Evolutionary conservation across 2,888 invertebrate species (phyloP).

Genomic region (Drosophila hamatofila): DNA sequence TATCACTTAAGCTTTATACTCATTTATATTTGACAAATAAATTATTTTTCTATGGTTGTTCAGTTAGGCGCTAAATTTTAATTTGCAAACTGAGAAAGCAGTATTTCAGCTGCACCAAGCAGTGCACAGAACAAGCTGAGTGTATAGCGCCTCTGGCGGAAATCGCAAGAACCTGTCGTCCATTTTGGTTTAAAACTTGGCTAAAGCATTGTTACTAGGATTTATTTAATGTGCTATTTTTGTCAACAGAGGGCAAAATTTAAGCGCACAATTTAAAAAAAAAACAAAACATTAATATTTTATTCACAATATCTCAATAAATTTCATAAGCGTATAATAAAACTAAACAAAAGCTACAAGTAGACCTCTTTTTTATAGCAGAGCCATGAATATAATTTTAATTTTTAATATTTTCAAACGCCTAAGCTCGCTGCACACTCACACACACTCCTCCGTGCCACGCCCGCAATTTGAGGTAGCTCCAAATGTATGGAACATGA

Average conservation of each 20-base stretch:
- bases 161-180: too few species aligned
- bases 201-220: neutral
- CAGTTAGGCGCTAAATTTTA: neutral
- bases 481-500: conserved; percentile 30
- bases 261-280: neutral
- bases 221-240: neutral
- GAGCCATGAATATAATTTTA: conserved; percentile 4
- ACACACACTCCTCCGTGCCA: too few species aligned
- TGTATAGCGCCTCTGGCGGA: neutral
- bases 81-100: neutral
- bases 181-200: neutral
- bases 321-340: neutral
- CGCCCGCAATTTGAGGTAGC: neutral
- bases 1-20: too few species aligned
- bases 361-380: neutral
- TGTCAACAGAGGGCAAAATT: neutral
- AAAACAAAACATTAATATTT: too few species aligned
- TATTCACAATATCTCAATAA: neutral
- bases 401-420: neutral
- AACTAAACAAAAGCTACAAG: neutral
- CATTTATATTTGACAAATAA: neutral
- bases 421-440: neutral
- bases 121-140: neutral
- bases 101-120: neutral
- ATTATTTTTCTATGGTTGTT: neutral